These are phyloP conservation scores for Moxostoma hubbsi DNA, from an alignment of 2,797 vertebrate species.

Conservation along the genomic window DNA sequence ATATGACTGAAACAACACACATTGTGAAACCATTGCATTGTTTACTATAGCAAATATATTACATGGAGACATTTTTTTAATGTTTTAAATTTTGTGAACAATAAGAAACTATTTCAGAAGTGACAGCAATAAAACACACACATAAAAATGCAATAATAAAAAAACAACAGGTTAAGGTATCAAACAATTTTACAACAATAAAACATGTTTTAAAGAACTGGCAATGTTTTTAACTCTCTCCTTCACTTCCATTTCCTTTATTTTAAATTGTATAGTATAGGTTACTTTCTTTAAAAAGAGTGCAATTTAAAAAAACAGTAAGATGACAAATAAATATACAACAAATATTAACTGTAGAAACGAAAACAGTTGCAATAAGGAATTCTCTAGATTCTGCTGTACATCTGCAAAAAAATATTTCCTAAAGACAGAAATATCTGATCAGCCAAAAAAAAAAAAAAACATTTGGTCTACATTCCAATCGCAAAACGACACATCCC, in stretches of 20 bases:
- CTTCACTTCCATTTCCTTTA: not conserved
- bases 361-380: not conserved
- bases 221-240: too few species aligned
- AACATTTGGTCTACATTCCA: not conserved
- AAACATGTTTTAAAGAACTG: not conserved
- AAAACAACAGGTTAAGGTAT: not conserved
- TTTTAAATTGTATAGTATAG: not conserved
- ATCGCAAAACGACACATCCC: not conserved
- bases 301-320: not conserved
- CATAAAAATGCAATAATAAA: not conserved
- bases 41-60: slow-evolving; percentile 55
- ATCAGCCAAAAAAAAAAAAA: not conserved
- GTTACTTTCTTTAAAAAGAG: not conserved
- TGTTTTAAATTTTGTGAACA: not conserved
- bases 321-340: not conserved
- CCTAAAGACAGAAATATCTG: too few species aligned
- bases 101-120: not conserved
- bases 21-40: slow-evolving; percentile 45
- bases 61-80: not conserved
- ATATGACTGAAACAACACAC: slow-evolving; percentile 63
- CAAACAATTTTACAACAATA: not conserved
- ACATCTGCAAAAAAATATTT: too few species aligned
- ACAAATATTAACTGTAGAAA: not conserved
- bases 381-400: not conserved
- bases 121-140: not conserved